phyloP scores from a whole-genome alignment of 2,888 invertebrate genomes.

The Drosophila falleni region DNA sequence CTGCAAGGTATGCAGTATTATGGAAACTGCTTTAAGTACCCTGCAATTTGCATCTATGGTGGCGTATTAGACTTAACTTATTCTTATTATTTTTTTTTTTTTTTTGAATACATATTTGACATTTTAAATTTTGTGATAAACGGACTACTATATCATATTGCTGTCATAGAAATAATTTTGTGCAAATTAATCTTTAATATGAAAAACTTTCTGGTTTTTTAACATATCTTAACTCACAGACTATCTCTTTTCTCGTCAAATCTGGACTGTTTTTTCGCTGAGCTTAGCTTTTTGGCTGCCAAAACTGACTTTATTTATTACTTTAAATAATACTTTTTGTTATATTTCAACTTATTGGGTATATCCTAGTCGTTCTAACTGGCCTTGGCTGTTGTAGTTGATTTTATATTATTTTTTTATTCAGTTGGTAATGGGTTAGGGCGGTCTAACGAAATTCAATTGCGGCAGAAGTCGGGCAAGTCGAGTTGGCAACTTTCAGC shows the following conservation, averaged over 20 bases:
- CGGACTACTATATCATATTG: no score
- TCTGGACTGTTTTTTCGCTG: no score
- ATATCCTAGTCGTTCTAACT: background rate
- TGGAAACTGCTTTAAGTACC: background rate
- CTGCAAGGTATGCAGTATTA: constrained; percentile 42
- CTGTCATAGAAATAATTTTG: no score
- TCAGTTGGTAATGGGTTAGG: constrained; percentile 17
- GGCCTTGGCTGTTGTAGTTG: constrained; percentile 7
- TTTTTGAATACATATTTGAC: no score
- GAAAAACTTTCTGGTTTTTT: no score
- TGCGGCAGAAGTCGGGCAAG: constrained; percentile 62
- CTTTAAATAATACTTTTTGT: no score
- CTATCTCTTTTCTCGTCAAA: background rate
- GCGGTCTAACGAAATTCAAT: constrained; percentile 60
- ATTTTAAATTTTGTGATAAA: no score
- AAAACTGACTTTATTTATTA: no score
- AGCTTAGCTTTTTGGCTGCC: no score
- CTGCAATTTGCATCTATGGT: background rate
- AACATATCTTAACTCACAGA: no score
- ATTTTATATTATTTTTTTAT: constrained; percentile 19
- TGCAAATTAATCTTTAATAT: no score
- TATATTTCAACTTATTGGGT: constrained; percentile 1
- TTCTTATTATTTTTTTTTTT: background rate
- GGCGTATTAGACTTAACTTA: background rate
- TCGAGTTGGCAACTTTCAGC: constrained; percentile 60